Base-by-base conservation (phyloP, 2,888 invertebrate species). In the Metellina segmentata region DNA sequence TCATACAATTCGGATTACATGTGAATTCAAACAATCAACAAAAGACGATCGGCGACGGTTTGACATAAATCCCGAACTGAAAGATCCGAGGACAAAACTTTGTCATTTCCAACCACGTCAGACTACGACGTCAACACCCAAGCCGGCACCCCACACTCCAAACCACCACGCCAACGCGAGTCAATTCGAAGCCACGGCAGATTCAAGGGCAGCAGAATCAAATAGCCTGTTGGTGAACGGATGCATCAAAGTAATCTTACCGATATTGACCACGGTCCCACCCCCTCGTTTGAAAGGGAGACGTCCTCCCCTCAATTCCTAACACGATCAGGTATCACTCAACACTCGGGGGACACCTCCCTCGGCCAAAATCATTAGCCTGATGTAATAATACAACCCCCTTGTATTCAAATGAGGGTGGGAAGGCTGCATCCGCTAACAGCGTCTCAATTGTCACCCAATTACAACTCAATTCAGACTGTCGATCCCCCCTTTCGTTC, bases 391-490 rank as follows among this genome's bases (percentile, higher is more conserved):
- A 90, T 90, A 79, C 77, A 34, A 19, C 87, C 88, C 69, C 53
- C 51, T 81, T 85, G 78, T 90, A 90, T 90, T 90, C 90, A 90
- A 90, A 90, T 86, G 90, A 90, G 85, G 81, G 81, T 85, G 90
- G 90, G 85, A 90, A 81, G 70, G 74, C 9, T 34, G 69, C 88
- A 81, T 53, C 51, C 75, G 75, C 69, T 75, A 77, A 72, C 71
- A 49, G 11, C 52, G 49, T 74, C 81, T 70, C 88, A 86, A 91
- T 91, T 91, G 91, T 91, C 83, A 87, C 78, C 91, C 91, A 91
- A 91, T 91, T 91, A 91, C 91, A 87, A 83, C 91, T 91, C 91
- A 91, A 91, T 91, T 91, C 91, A 91, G 81, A 69, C 53, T 82
- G 75, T 82, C 71, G 81, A 52, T 9, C 49, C 48, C n/a, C 61